A percentile compares a stretch with the other conserved stretches of the same genome.
Evolutionary conservation across 2,888 invertebrate species (phyloP).

Genomic region (Sarcophaga subvicina): DNA sequence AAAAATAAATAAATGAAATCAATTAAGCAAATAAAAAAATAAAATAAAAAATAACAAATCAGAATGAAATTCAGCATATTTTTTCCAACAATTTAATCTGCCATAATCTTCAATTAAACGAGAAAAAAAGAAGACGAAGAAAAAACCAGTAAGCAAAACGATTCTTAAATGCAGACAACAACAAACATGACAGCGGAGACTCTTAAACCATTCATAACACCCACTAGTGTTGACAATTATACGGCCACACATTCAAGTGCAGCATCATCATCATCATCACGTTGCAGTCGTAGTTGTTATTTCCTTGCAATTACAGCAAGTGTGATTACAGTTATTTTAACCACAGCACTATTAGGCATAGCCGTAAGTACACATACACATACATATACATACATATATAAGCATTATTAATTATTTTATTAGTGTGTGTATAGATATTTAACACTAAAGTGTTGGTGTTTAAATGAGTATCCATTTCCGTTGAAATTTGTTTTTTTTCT

Average conservation of each 20-base stretch:
- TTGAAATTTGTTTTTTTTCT: neutral
- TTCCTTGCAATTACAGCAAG: slow-evolving; percentile 75
- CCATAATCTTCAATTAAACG: slow-evolving; percentile 16
- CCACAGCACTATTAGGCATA: slow-evolving; percentile 75
- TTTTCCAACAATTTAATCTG: slow-evolving; percentile 3
- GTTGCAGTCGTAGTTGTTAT: slow-evolving; percentile 71
- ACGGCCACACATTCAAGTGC: slow-evolving; percentile 74
- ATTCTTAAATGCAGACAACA: slow-evolving; percentile 36
- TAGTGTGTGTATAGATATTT: neutral
- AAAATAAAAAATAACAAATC: neutral
- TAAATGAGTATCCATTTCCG: neutral
- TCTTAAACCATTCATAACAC: slow-evolving; percentile 80
- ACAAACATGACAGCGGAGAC: slow-evolving; percentile 80
- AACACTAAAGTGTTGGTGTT: neutral
- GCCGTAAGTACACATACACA: slow-evolving; percentile 74
- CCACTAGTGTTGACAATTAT: slow-evolving; percentile 77
- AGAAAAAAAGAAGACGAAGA: neutral
- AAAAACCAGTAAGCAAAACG: neutral
- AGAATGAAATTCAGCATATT: slow-evolving; percentile 31
- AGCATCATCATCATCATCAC: slow-evolving; percentile 58
- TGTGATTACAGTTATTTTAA: slow-evolving; percentile 73
- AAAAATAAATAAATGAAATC: slow-evolving; percentile 5
- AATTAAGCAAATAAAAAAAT: neutral
- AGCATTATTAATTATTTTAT: too few species aligned
- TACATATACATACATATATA: neutral